phyloP scores from a whole-genome alignment of 1,140 invertebrate genomes.

The Sitobion miscanthi region DNA sequence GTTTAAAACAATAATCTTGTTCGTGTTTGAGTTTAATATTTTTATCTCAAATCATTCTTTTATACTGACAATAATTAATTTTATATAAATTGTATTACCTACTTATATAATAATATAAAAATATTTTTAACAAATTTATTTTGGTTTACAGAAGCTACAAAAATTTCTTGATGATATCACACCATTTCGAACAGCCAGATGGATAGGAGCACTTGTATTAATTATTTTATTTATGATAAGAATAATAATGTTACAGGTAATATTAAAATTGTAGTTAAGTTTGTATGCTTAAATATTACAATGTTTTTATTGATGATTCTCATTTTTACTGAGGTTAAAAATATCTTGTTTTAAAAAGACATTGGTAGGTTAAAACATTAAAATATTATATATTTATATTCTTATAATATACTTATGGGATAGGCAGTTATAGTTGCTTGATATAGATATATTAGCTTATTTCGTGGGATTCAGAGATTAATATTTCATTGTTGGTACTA shows the following conservation, averaged over 20 bases:
- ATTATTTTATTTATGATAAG: slow-evolving; percentile 64
- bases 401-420: not conserved
- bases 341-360: not conserved
- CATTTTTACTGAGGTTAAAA: not conserved
- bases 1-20: not conserved
- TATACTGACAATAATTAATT: not conserved
- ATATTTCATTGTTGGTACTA: not conserved
- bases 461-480: not conserved
- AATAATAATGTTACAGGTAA: slow-evolving; percentile 64
- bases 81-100: not conserved
- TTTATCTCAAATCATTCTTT: no score
- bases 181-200: slow-evolving; percentile 66
- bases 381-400: not conserved
- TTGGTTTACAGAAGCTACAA: slow-evolving; percentile 64
- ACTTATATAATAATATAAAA: not conserved
- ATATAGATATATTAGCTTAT: not conserved
- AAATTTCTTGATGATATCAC: slow-evolving; percentile 67
- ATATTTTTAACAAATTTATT: slow-evolving; percentile 11
- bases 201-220: slow-evolving; percentile 65
- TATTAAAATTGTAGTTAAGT: slow-evolving; percentile 16
- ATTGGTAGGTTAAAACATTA: not conserved
- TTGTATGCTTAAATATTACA: not conserved
- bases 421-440: not conserved
- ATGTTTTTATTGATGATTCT: not conserved
- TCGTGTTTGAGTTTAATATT: no score